Conservation (phyloP, 2,888 invertebrate species). For the Lithophane ornitopus region DNA sequence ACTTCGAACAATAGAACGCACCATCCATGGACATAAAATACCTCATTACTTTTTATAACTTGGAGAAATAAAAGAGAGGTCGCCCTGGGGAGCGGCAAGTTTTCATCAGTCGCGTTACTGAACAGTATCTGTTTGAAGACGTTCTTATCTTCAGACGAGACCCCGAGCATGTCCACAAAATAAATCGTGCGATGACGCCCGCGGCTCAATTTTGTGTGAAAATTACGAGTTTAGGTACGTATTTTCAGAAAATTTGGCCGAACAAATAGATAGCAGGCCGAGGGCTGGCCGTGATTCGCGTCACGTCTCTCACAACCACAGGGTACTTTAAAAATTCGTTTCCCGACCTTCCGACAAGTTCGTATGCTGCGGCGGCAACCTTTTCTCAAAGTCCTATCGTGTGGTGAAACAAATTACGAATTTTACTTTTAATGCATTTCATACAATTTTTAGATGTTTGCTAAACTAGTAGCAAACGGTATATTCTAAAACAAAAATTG, state of each 20-base stretch:
- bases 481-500: background rate
- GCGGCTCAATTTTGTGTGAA: conserved; percentile 85
- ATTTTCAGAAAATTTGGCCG: conserved; percentile 69
- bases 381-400: conserved; percentile 69
- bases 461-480: conserved; percentile 10
- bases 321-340: conserved; percentile 80
- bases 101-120: conserved; percentile 76
- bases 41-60: conserved; percentile 86
- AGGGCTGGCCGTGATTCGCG: conserved; percentile 77
- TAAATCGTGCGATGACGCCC: conserved; percentile 81
- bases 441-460: conserved; percentile 43
- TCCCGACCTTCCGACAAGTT: conserved; percentile 69
- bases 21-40: conserved; percentile 81
- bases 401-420: conserved; percentile 67
- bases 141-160: conserved; percentile 78
- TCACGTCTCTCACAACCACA: conserved; percentile 80
- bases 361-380: conserved; percentile 65
- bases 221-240: conserved; percentile 77
- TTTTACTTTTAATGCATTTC: conserved; percentile 29
- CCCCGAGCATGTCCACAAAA: conserved; percentile 81
- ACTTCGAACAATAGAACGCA: conserved; percentile 77
- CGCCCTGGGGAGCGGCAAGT: conserved; percentile 76
- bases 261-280: conserved; percentile 73
- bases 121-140: conserved; percentile 74
- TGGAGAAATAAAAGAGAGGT: conserved; percentile 81